Base-by-base conservation (phyloP, 2,797 vertebrate species). In the Margarornis squamiger region DNA sequence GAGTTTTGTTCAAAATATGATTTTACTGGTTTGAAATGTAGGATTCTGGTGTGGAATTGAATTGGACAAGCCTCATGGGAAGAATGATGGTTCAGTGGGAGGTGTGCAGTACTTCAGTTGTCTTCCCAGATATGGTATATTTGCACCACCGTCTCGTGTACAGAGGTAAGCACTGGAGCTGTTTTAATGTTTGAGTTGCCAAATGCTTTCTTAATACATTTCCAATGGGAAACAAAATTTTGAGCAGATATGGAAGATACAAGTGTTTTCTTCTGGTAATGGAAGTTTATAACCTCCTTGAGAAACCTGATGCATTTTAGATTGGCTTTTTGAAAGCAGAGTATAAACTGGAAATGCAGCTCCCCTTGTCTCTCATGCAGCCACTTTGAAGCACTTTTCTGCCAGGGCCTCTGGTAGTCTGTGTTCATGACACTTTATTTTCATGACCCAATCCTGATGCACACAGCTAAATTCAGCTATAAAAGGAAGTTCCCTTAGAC, bases 21-120 rank as follows among this genome's bases (percentile, higher is more conserved):
- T 61, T 52, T 78, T 29, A 6, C 38, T 84, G 23, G 75, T 72
- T 67, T 70, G 45, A 66, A 70, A 75, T 49, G 48, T 65, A 98
- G 99, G 99, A 2, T 97, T 98, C 92, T 99, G 99, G 99, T 98
- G 99, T 77, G 99, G 99, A 61, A 98, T 99, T 48, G 99, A 99
- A 93, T 96, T 99, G 96, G 99, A 99, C 97, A 99, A 99, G 84
- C 99, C 99, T 32, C 99, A 98, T 0, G 99, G 99, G 80, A 99
- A 99, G 98, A 99, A 99, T 1, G 98, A 99, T 9, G 99, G 99
- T 14, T 99, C 99, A 0, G 99, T 99, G 68, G 98, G 98, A 90
- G 99, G 99, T 6, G 97, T 99, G 81, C 98, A 98, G 90, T 99
- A 99, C 97, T 99, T 99, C 96, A 98, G 96, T 77, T 99, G 99